Evolutionary conservation across 1,140 invertebrate genomes (phyloP).

Genomic region (Aethina tumida): DNA sequence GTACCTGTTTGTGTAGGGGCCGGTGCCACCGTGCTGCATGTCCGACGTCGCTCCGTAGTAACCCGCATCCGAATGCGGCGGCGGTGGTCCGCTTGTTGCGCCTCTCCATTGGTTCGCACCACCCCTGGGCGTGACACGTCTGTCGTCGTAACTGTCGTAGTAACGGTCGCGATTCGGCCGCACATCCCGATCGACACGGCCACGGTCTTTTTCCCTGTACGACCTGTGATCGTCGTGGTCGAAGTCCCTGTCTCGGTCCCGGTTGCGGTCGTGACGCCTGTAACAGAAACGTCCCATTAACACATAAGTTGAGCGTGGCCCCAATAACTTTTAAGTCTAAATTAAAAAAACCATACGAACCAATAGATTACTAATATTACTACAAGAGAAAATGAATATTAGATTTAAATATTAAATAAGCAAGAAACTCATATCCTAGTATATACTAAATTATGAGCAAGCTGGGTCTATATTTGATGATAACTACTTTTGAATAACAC

Average conservation of each 20-base stretch:
- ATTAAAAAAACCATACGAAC: too few relatives aligned
- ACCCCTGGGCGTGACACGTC: constrained; percentile 1
- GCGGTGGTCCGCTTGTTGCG: constrained; percentile 1
- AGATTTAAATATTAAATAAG: too few relatives aligned
- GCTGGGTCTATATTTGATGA: too few relatives aligned
- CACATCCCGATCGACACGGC: constrained; percentile 12
- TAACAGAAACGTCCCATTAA: not conserved
- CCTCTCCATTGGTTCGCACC: constrained; percentile 11
- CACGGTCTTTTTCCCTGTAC: constrained; percentile 1
- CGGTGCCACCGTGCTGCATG: constrained; percentile 6
- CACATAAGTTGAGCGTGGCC: too few relatives aligned
- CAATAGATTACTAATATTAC: too few relatives aligned
- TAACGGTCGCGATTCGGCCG: constrained; percentile 12
- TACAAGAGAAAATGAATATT: too few relatives aligned
- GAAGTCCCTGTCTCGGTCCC: constrained; percentile 16
- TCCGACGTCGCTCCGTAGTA: constrained; percentile 10
- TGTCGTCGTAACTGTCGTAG: constrained; percentile 16
- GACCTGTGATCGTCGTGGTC: constrained; percentile 9
- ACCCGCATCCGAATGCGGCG: constrained; percentile 6
- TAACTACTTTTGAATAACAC: too few relatives aligned
- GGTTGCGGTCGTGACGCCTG: constrained; percentile 2
- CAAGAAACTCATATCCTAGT: too few relatives aligned
- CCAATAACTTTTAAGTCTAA: too few relatives aligned
- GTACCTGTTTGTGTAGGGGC: constrained; percentile 20
- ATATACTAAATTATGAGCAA: too few relatives aligned